Evolutionary conservation across 30 jellyfish, hydroid and myxozoan genomes (phyloP).

Genomic region (Phacellophora camtschatica): DNA sequence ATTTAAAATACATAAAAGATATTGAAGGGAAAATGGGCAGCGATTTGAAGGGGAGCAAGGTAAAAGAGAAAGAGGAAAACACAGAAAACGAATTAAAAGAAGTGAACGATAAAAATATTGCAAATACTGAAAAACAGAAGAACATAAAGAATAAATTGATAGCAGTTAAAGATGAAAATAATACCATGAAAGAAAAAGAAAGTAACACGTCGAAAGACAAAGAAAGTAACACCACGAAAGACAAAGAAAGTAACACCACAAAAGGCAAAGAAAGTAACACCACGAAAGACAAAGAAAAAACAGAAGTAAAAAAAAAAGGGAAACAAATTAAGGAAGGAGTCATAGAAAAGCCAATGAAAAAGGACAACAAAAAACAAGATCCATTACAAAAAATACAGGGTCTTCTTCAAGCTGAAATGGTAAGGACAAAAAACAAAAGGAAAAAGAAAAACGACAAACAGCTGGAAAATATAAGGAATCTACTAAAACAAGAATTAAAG

Average conservation of each 20-base stretch:
- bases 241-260: too few relatives aligned
- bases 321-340: not conserved
- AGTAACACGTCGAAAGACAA: not conserved
- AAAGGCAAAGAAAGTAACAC: not conserved
- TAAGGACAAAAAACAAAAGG: slow-evolving; percentile 48
- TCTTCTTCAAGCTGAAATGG: slow-evolving; percentile 85
- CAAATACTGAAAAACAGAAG: not conserved
- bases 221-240: too few relatives aligned
- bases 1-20: slow-evolving; percentile 77
- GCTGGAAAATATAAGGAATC: slow-evolving; percentile 57
- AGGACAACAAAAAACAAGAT: slow-evolving; percentile 51
- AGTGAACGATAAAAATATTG: not conserved
- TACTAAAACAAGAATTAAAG: slow-evolving; percentile 54
- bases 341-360: slow-evolving; percentile 28
- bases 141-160: not conserved
- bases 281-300: too few relatives aligned
- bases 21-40: slow-evolving; percentile 66
- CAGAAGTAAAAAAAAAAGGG: not conserved
- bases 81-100: too few relatives aligned
- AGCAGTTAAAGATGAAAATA: not conserved
- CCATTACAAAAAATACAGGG: slow-evolving; percentile 86
- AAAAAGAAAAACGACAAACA: slow-evolving; percentile 52
- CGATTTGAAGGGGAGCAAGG: slow-evolving; percentile 7
- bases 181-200: not conserved
- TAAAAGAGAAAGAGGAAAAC: not conserved